Evolutionary conservation across 2,888 invertebrate genomes (phyloP).

Genomic region (Plagodis pulveraria): DNA sequence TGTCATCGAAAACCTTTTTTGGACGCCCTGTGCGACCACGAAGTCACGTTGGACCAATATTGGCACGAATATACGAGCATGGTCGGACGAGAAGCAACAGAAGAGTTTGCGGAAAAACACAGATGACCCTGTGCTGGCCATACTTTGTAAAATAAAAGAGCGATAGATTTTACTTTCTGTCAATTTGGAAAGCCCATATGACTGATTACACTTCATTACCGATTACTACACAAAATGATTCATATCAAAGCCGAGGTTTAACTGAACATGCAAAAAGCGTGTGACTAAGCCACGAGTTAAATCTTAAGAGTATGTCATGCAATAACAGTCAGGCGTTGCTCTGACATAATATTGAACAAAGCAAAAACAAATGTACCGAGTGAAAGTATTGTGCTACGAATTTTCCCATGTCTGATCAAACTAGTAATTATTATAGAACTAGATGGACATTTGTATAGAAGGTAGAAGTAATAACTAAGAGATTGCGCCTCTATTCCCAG

Average conservation of each 20-base stretch:
- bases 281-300: constrained; percentile 15
- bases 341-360: constrained; percentile 23
- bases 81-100: too few species aligned
- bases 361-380: constrained; percentile 18
- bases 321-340: constrained; percentile 9
- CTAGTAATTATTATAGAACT: constrained; percentile 22
- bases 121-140: too few species aligned
- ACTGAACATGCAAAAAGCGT: constrained; percentile 8
- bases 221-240: not conserved
- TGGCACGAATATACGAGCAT: too few species aligned
- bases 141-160: too few species aligned
- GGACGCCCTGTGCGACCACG: too few species aligned
- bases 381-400: constrained; percentile 32
- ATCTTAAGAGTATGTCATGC: constrained; percentile 8
- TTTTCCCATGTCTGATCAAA: constrained; percentile 35
- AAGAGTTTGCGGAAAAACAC: too few species aligned
- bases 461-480: not conserved
- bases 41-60: too few species aligned
- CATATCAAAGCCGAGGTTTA: not conserved
- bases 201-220: not conserved
- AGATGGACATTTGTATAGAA: constrained; percentile 31
- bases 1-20: too few species aligned
- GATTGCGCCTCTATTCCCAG: not conserved
- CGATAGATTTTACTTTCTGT: too few species aligned
- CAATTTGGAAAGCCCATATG: too few species aligned